Evolutionary conservation across 2,888 invertebrate species (phyloP).

Genomic region (Cynaeus angustus): DNA sequence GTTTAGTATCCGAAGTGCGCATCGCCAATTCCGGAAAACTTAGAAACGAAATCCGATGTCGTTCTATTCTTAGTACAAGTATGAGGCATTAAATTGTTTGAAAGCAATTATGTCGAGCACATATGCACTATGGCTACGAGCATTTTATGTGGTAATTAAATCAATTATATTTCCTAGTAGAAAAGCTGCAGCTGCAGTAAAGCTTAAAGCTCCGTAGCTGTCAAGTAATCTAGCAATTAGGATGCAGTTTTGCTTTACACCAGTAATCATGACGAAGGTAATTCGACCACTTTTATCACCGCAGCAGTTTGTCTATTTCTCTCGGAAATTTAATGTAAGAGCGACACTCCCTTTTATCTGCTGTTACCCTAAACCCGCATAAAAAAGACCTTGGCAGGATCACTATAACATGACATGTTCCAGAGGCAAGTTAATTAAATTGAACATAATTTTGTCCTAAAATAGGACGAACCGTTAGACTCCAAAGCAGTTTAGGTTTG

Average conservation of each 20-base stretch:
- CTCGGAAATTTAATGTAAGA: constrained; percentile 27
- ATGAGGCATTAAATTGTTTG: neutral
- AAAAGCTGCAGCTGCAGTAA: constrained; percentile 30
- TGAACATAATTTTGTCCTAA: constrained; percentile 51
- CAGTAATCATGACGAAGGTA: constrained; percentile 29
- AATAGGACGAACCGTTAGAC: constrained; percentile 51
- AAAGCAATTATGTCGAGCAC: neutral
- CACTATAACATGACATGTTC: constrained; percentile 42
- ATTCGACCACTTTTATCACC: constrained; percentile 47
- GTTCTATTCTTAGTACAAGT: neutral
- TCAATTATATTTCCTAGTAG: constrained; percentile 17
- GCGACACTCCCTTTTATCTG: constrained; percentile 48
- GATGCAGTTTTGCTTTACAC: constrained; percentile 39
- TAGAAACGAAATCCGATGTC: neutral
- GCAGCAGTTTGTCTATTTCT: constrained; percentile 38
- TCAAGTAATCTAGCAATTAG: constrained; percentile 36
- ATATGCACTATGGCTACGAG: neutral
- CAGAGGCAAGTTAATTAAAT: constrained; percentile 52
- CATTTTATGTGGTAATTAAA: constrained; percentile 30
- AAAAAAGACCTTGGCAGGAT: constrained; percentile 40
- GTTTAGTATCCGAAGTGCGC: constrained; percentile 8
- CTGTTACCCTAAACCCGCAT: constrained; percentile 45
- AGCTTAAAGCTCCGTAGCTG: constrained; percentile 32
- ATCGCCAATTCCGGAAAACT: constrained; percentile 11
- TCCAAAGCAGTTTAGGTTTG: constrained; percentile 53